A percentile compares a stretch with the other conserved stretches of the same genome.
Evolutionary conservation across 2,113 vertebrate genomes (phyloP).

Genomic region (Salvelinus namaycush): DNA sequence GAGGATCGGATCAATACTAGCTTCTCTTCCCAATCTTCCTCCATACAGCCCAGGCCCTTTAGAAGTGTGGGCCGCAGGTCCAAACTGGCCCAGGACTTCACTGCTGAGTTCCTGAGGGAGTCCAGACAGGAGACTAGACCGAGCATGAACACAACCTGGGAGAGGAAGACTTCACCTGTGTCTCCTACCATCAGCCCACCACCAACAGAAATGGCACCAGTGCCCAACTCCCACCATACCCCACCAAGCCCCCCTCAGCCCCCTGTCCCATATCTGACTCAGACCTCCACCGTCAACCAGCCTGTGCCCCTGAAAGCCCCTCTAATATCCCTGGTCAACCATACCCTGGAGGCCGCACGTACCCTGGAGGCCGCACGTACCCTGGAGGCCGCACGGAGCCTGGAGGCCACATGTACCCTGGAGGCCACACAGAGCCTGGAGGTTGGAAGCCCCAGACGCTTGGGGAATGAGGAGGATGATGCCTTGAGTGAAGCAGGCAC

Average conservation of each 20-base stretch:
- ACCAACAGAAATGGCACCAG: neutral
- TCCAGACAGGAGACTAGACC: slow-evolving; percentile 55
- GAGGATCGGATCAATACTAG: slow-evolving; percentile 77
- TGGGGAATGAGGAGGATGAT: slow-evolving; percentile 88
- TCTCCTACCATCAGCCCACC: slow-evolving; percentile 33
- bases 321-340: slow-evolving; percentile 12
- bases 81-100: slow-evolving; percentile 92
- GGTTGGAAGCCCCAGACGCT: slow-evolving; percentile 71
- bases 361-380: slow-evolving; percentile 1
- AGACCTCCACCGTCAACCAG: slow-evolving; percentile 52
- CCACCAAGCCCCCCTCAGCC: slow-evolving; percentile 41
- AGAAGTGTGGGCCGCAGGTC: slow-evolving; percentile 89
- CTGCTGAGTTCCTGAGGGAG: slow-evolving; percentile 78
- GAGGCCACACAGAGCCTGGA: slow-evolving; percentile 68
- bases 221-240: neutral
- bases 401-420: neutral
- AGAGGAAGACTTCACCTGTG: slow-evolving; percentile 33
- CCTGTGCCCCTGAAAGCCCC: slow-evolving; percentile 48
- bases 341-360: neutral
- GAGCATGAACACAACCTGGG: slow-evolving; percentile 14
- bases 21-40: slow-evolving; percentile 66
- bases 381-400: too few species aligned
- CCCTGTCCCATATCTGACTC: slow-evolving; percentile 33
- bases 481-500: slow-evolving; percentile 92
- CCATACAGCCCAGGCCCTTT: slow-evolving; percentile 63